phyloP scores from a whole-genome alignment of 2,113 vertebrate genomes.

The Lanius ludovicianus region DNA sequence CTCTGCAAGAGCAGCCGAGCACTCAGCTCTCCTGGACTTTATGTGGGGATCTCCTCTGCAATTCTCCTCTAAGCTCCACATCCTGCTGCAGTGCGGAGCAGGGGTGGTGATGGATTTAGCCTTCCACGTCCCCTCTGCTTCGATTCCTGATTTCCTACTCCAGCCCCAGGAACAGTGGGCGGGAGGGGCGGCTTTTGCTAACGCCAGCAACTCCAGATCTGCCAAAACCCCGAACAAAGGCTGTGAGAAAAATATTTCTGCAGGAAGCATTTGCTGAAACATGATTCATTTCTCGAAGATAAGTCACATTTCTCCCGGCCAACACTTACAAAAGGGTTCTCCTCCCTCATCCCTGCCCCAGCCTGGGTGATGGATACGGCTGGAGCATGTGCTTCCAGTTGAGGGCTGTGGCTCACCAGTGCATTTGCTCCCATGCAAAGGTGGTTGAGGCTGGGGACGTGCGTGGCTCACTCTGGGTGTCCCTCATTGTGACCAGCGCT shows the following conservation, averaged over 20 bases:
- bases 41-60: not conserved
- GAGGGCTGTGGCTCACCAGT: not conserved
- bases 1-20: not conserved
- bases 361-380: not conserved
- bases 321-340: not conserved
- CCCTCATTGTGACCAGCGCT: not conserved
- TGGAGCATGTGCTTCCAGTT: not conserved
- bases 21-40: not conserved
- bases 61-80: not conserved
- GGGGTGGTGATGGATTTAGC: not conserved
- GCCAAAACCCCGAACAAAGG: conserved; percentile 52
- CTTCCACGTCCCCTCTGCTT: not conserved
- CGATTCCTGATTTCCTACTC: conserved; percentile 5
- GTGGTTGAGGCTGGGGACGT: not conserved
- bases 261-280: conserved; percentile 42
- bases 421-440: no score
- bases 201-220: conserved; percentile 34
- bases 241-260: conserved; percentile 56
- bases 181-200: not conserved
- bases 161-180: not conserved
- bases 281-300: conserved; percentile 43
- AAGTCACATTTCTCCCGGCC: not conserved
- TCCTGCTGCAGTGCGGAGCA: not conserved
- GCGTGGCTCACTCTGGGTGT: not conserved
- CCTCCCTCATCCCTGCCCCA: not conserved